Evolutionary conservation across 2,113 vertebrate genomes (phyloP).

Genomic region (Myiozetetes cayanensis): DNA sequence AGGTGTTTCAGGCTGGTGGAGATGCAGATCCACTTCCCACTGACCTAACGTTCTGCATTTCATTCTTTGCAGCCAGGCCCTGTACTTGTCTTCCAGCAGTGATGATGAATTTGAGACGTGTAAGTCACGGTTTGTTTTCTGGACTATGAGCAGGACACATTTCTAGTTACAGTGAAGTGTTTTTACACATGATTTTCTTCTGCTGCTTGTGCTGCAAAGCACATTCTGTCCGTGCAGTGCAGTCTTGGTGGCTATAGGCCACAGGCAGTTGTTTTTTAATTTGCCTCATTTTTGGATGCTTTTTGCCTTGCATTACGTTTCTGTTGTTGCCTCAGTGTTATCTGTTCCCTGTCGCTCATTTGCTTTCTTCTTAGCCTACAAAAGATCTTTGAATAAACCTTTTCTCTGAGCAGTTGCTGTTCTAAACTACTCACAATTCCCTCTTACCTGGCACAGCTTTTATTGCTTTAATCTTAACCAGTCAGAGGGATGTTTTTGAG

Average conservation of each 20-base stretch:
- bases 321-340: not conserved
- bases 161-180: rapidly evolving
- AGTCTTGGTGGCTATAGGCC: not conserved
- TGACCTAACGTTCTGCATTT: not conserved
- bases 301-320: not conserved
- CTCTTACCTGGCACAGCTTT: not conserved
- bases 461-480: not conserved
- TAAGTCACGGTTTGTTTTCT: constrained; percentile 64
- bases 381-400: not conserved
- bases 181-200: rapidly evolving
- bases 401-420: not conserved
- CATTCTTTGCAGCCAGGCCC: not conserved
- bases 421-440: not conserved
- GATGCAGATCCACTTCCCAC: not conserved
- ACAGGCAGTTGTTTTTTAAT: not conserved
- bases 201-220: not conserved
- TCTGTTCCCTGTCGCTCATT: not conserved
- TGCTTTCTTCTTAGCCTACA: not conserved
- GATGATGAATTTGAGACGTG: constrained; percentile 79
- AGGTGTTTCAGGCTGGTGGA: not conserved
- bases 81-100: constrained; percentile 40
- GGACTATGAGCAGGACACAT: rapidly evolving
- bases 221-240: not conserved
- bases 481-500: not conserved
- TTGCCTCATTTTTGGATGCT: not conserved